phyloP scores from a whole-genome alignment of 1,140 invertebrate species.

The Diorhabda sublineata region DNA sequence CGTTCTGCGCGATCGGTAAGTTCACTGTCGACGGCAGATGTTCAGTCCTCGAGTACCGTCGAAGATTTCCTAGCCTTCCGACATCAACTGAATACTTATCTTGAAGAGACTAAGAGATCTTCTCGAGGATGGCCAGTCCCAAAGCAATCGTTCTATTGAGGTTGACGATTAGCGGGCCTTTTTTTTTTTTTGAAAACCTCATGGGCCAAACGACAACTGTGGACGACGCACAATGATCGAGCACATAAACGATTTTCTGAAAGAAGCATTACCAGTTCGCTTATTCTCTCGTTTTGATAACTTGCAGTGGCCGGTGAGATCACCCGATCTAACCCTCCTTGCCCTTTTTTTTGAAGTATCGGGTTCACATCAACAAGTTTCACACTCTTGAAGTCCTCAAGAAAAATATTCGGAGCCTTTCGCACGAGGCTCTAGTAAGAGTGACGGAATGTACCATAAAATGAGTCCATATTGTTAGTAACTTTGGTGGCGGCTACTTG shows the following conservation, averaged over 20 bases:
- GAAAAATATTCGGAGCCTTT: conserved; percentile 31
- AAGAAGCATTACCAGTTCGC: conserved; percentile 29
- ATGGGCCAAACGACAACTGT: conserved; percentile 18
- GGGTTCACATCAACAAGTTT: conserved; percentile 35
- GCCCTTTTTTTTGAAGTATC: conserved; percentile 32
- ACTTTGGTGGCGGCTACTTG: conserved; percentile 20
- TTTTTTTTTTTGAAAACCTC: conserved; percentile 32
- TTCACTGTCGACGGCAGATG: too few relatives aligned
- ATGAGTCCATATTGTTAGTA: conserved; percentile 16
- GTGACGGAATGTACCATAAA: conserved; percentile 19
- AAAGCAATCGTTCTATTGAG: too few relatives aligned
- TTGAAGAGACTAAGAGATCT: too few relatives aligned
- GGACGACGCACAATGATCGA: conserved; percentile 40
- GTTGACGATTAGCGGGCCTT: conserved; percentile 13
- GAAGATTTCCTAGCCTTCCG: too few relatives aligned
- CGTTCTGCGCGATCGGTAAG: too few relatives aligned
- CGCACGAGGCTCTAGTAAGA: conserved; percentile 20
- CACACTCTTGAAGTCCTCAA: conserved; percentile 36
- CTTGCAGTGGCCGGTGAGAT: conserved; percentile 37
- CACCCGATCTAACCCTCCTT: conserved; percentile 41
- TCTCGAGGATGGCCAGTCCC: too few relatives aligned
- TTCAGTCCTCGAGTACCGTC: too few relatives aligned
- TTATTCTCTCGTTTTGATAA: conserved; percentile 35
- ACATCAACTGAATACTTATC: too few relatives aligned
- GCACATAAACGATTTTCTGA: conserved; percentile 22